phyloP scores from a whole-genome alignment of 1,140 invertebrate genomes.

The Dendrolimus kikuchii region DNA sequence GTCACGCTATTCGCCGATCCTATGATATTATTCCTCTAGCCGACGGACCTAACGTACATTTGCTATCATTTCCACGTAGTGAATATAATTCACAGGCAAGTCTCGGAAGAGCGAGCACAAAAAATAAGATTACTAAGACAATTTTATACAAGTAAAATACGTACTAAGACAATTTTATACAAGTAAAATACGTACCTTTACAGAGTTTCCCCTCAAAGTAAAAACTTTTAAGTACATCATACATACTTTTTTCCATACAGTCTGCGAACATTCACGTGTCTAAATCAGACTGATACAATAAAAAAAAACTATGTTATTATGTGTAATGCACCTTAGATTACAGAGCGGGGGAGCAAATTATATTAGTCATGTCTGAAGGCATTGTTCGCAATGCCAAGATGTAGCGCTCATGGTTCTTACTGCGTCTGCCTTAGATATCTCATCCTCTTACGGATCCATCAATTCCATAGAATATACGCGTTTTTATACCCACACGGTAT shows the following conservation, averaged over 20 bases:
- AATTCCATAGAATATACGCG: neutral
- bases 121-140: constrained; percentile 6
- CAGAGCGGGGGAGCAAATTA: constrained; percentile 46
- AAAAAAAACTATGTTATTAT: constrained; percentile 43
- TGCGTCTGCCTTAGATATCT: constrained; percentile 1
- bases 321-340: constrained; percentile 55
- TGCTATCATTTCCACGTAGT: constrained; percentile 20
- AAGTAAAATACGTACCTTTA: constrained; percentile 12
- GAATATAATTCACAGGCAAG: constrained; percentile 15
- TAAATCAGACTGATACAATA: constrained; percentile 21
- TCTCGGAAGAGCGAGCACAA: constrained; percentile 9
- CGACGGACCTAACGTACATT: constrained; percentile 11
- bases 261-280: constrained; percentile 19
- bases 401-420: no score
- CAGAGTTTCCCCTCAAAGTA: constrained; percentile 20
- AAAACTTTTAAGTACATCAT: constrained; percentile 8
- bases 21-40: constrained; percentile 10
- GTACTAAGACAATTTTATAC: constrained; percentile 7
- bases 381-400: constrained; percentile 26
- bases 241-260: constrained; percentile 17
- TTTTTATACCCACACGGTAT: constrained; percentile 18
- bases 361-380: constrained; percentile 46
- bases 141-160: constrained; percentile 5
- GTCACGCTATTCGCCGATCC: constrained; percentile 20
- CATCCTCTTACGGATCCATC: constrained; percentile 30